Evolutionary conservation across 2,888 invertebrate genomes (phyloP), one percentile per base, ranked within the genome.

Genomic region (Plusia festucae): DNA sequence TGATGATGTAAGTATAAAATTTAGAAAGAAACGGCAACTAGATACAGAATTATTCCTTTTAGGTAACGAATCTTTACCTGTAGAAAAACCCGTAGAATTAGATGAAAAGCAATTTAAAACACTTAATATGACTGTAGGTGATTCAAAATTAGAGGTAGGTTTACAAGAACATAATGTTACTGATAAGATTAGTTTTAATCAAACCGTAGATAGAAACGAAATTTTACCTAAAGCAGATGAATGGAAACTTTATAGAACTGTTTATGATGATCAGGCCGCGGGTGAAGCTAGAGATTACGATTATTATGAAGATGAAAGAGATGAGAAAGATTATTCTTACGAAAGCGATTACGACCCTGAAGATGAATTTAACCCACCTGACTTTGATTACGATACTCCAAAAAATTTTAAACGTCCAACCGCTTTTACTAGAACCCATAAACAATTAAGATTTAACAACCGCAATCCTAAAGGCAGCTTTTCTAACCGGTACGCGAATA

Each of bases 1-100:
- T 24, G 90, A 93, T 20, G 89, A 91, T 76, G 94, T 95, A 92
- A 94, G 94, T 94, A 93, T 85, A 67, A 65, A 58, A 66, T 70
- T 66, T 65, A 83, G 76, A 20, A 79, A 78, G 15, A 83, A 76
- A 72, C 87, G 82, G 81, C 69, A 81, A 20, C 65, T 93, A 81
- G 90, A 93, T 24, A 88, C 88, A 8, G 74, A 86, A 6, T 86
- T 88, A 18, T 92, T 93, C 75, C 49, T 90, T 57, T 60, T 88
- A 75, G 78, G 82, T 11, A 85, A 82, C 52, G 76, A 80, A 70
- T 81, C 75, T 11, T 9, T 56, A 27, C 34, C 65, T 7, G 32
- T 20, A 32, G 60, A 60, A n/a, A 53, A 44, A 18, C 0, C 30
- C 52, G 2, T 55, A 46, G 9, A 53, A n/a, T 7, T 16, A n/a